phyloP scores from a whole-genome alignment of 2,113 vertebrate genomes.

The Argyrosomus japonicus region DNA sequence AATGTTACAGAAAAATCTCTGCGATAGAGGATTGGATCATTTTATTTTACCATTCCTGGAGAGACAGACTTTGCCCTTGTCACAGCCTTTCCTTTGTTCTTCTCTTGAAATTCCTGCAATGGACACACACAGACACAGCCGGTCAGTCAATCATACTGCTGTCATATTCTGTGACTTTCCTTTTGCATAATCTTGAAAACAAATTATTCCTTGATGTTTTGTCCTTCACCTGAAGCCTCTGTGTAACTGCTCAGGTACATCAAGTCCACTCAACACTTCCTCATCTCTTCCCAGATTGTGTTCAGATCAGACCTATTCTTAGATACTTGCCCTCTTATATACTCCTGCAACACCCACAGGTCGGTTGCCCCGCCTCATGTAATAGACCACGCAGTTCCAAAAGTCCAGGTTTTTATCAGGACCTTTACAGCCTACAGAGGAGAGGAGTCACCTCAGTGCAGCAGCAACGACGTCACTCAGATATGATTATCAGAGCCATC shows the following conservation, averaged over 20 bases:
- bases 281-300: conserved; percentile 4
- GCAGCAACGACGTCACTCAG: neutral
- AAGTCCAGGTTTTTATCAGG: conserved; percentile 67
- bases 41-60: conserved; percentile 80
- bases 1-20: neutral
- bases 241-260: neutral
- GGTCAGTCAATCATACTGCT: neutral
- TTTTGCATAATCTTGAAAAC: neutral
- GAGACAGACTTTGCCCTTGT: conserved; percentile 52
- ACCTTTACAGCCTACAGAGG: conserved; percentile 45
- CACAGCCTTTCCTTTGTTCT: conserved; percentile 54
- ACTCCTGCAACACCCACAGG: conserved; percentile 55
- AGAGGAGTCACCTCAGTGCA: neutral
- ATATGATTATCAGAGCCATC: neutral
- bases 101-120: conserved; percentile 75
- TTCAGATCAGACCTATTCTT: conserved; percentile 75
- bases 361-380: conserved; percentile 58
- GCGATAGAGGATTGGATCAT: neutral
- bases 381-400: conserved; percentile 47
- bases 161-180: neutral
- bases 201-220: neutral
- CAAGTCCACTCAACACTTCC: conserved; percentile 3
- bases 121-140: conserved; percentile 1
- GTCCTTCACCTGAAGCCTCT: neutral
- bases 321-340: conserved; percentile 74